Percentiles rank a stretch among this genome's conserved stretches.
These are phyloP conservation scores for Acrobasis suavella DNA, from an alignment of 2,888 invertebrate species.

Conservation along the genomic window DNA sequence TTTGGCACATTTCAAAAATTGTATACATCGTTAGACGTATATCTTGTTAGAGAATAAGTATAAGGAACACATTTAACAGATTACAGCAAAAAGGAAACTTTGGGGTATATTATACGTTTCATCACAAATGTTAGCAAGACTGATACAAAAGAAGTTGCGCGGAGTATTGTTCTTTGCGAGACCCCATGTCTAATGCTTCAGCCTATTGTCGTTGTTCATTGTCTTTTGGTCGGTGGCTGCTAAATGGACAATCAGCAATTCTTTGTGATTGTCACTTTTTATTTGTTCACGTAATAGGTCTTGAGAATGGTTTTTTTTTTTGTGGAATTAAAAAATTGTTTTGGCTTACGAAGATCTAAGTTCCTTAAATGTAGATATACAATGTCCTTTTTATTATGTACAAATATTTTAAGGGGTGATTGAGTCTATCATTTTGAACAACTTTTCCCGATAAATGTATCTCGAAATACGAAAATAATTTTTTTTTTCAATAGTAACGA, in stretches of 20 bases:
- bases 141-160: constrained; percentile 6
- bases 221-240: constrained; percentile 7
- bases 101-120: not conserved
- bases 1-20: too few species aligned
- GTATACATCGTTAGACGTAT: too few species aligned
- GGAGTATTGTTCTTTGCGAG: constrained; percentile 10
- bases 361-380: too few species aligned
- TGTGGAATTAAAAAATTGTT: not conserved
- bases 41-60: too few species aligned
- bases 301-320: not conserved
- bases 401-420: too few species aligned
- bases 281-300: not conserved
- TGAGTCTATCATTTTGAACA: too few species aligned
- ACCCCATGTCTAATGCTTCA: constrained; percentile 4
- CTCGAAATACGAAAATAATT: too few species aligned
- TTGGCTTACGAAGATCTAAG: not conserved
- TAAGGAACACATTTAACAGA: not conserved
- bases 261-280: constrained; percentile 3
- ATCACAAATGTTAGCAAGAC: not conserved
- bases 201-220: constrained; percentile 12
- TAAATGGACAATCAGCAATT: constrained; percentile 10
- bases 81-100: constrained; percentile 3
- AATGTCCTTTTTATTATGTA: too few species aligned
- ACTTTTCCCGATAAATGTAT: too few species aligned
- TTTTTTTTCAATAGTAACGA: too few species aligned